Evolutionary conservation across 2,888 invertebrate species (phyloP), one percentile per base, ranked within the genome.

Genomic region (Gymnoscelis rufifasciata): DNA sequence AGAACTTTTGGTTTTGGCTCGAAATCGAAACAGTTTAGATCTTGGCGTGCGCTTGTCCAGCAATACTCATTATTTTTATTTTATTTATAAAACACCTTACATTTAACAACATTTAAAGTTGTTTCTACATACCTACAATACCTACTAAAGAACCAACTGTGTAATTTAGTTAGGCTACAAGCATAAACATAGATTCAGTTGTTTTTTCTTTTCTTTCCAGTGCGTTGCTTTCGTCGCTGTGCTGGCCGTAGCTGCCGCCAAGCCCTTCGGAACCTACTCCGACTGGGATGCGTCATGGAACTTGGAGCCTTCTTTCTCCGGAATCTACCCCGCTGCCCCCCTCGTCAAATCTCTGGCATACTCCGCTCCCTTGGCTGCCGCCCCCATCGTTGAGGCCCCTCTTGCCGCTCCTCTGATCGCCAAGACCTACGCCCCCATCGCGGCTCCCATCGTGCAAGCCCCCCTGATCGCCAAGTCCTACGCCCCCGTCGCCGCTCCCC

Each of bases 171-270:
- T n/a, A n/a, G n/a, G n/a, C n/a, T n/a, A n/a, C n/a, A n/a, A n/a
- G n/a, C n/a, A n/a, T n/a, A n/a, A n/a, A n/a, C n/a, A n/a, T n/a
- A n/a, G n/a, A n/a, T n/a, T n/a, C n/a, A n/a, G 12, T 2, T 7
- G 12, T 29, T 8, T 10, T n/a, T 2, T 19, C 1, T 10, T 33
- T 39, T 37, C 36, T 33, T 66, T 69, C 26, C 60, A 77, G 76
- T 63, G 51, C 46, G 33, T 71, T 46, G 52, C 69, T 41, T 55
- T 74, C 42, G 60, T 66, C 52, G 61, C 68, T 50, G 52, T 71
- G 47, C 51, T 74, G 72, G 68, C 83, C 65, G 23, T 83, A 62
- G 52, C 78, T 64, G 59, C 78, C 66, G 70, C 83, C 24, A 47
- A 47, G 31, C 43, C 55, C n/a, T 33, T 36, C 19, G 13, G 10